These are phyloP conservation scores for Leptopilina syphax DNA, from an alignment of 2,888 invertebrate genomes.

Conservation along the genomic window DNA sequence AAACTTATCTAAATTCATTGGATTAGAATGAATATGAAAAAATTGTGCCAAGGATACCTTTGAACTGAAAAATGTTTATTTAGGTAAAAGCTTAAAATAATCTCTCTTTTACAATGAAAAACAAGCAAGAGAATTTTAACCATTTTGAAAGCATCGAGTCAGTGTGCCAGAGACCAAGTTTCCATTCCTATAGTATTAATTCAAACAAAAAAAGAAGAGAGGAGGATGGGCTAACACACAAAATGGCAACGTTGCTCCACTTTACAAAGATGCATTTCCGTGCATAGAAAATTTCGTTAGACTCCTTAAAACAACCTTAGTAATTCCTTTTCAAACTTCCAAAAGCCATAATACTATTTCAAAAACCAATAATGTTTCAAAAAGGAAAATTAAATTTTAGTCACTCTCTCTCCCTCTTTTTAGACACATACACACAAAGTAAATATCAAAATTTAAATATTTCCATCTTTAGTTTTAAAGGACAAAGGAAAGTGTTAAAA, in stretches of 20 bases:
- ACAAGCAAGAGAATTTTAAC: neutral
- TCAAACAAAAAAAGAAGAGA: too few species aligned
- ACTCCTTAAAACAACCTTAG: neutral
- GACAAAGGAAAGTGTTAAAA: too few species aligned
- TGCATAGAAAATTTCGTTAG: neutral
- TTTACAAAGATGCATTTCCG: neutral
- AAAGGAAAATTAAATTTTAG: neutral
- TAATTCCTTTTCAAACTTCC: constrained; percentile 6
- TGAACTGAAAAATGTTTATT: neutral
- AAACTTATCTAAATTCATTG: neutral
- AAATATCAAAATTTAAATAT: too few species aligned
- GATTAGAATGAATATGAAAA: constrained; percentile 10
- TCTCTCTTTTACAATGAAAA: neutral
- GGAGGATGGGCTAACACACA: constrained; percentile 5
- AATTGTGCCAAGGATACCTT: neutral
- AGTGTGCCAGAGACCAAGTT: constrained; percentile 13
- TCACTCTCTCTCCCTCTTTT: too few species aligned
- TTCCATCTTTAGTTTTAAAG: too few species aligned
- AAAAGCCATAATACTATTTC: neutral
- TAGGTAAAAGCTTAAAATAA: neutral
- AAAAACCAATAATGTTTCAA: neutral
- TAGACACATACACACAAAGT: too few species aligned
- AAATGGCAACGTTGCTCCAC: constrained; percentile 25
- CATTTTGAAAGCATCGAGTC: neutral
- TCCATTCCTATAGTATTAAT: neutral